Conservation (phyloP, 2,888 invertebrate genomes). For the Napeogenes sylphis region DNA sequence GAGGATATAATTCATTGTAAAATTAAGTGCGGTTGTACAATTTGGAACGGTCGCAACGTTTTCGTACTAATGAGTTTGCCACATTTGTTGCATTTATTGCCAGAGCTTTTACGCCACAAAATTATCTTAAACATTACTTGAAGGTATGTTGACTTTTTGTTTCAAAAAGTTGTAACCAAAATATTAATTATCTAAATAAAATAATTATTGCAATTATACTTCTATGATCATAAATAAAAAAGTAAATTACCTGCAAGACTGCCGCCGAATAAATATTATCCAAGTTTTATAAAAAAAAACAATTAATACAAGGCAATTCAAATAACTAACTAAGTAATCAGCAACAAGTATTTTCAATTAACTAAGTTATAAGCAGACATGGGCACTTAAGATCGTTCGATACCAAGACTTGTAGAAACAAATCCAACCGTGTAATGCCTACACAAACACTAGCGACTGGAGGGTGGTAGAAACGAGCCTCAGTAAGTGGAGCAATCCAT, state of each 20-base stretch:
- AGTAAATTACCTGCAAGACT: too few species aligned
- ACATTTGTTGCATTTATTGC: constrained; percentile 5
- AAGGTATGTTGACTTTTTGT: neutral
- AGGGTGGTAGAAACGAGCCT: constrained; percentile 54
- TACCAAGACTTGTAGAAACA: constrained; percentile 22
- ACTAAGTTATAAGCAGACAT: constrained; percentile 1
- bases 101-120: neutral
- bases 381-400: constrained; percentile 7
- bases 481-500: constrained; percentile 65
- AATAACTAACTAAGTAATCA: neutral
- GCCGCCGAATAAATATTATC: neutral
- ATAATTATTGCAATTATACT: too few species aligned
- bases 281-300: neutral
- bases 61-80: constrained; percentile 6
- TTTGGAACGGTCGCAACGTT: constrained; percentile 2
- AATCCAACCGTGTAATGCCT: constrained; percentile 31
- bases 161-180: too few species aligned
- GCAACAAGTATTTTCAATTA: constrained; percentile 1
- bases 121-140: neutral
- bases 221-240: too few species aligned
- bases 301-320: neutral
- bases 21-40: constrained; percentile 3
- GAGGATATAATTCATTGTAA: constrained; percentile 6
- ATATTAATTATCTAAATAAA: too few species aligned
- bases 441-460: constrained; percentile 36